A percentile compares a stretch with the other conserved stretches of the same genome.
These are phyloP conservation scores for Eutolmus rufibarbis DNA, from an alignment of 2,888 invertebrate genomes.

Conservation along the genomic window DNA sequence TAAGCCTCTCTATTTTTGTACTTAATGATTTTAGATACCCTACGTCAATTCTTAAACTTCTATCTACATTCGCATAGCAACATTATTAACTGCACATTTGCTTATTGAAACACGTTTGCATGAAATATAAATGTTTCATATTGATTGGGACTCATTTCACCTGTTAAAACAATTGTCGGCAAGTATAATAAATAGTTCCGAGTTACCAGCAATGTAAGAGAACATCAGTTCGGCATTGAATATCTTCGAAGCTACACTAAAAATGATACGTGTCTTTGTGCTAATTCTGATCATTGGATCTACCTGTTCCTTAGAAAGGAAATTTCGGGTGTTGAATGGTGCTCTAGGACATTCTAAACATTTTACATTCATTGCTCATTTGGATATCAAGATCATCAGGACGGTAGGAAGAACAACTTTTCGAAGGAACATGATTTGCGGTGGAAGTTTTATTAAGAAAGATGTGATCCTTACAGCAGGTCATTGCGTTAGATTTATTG, in stretches of 20 bases:
- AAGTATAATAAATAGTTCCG: no score
- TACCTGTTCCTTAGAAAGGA: background rate
- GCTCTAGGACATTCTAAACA: background rate
- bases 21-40: no score
- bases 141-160: no score
- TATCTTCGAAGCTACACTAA: background rate
- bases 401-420: background rate
- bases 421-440: background rate
- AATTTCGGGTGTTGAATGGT: background rate
- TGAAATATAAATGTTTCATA: no score
- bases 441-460: background rate
- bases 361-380: background rate
- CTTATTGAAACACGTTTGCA: no score
- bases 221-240: background rate
- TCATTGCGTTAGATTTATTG: background rate
- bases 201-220: no score
- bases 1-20: no score
- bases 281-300: background rate
- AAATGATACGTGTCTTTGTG: background rate
- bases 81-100: no score
- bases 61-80: no score
- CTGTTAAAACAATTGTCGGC: no score
- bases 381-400: background rate
- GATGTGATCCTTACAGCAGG: conserved; percentile 1
- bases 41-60: no score